Percentiles rank a stretch among this genome's conserved stretches.
Conservation (phyloP, 2,888 invertebrate genomes). For the Ligdia adustata region DNA sequence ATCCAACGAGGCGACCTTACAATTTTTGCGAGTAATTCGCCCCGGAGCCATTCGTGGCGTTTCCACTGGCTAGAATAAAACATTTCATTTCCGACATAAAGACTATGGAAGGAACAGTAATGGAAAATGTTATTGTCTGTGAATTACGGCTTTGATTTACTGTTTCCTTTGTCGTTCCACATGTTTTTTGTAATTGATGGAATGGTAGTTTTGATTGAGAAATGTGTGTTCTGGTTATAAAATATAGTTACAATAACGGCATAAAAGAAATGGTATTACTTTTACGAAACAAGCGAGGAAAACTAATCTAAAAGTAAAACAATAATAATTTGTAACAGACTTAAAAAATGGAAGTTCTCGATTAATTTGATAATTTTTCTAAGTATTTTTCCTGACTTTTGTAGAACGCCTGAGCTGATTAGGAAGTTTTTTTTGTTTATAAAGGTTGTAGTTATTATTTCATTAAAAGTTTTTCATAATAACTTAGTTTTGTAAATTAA, state of each 20-base stretch:
- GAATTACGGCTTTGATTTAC: conserved; percentile 24
- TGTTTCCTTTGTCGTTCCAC: conserved; percentile 10
- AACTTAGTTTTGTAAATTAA: too few relatives aligned
- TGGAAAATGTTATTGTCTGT: conserved; percentile 29
- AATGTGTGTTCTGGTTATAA: conserved; percentile 8
- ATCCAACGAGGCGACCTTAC: conserved; percentile 60
- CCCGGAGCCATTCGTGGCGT: conserved; percentile 67
- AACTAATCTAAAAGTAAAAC: too few relatives aligned
- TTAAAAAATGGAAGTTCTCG: too few relatives aligned
- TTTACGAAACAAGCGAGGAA: too few relatives aligned
- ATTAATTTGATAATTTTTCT: too few relatives aligned
- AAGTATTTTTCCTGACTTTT: too few relatives aligned
- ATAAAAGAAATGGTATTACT: not conserved
- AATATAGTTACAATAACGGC: conserved; percentile 4
- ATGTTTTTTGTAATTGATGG: conserved; percentile 13
- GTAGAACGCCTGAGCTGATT: too few relatives aligned
- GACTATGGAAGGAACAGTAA: conserved; percentile 52
- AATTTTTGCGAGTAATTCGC: conserved; percentile 73
- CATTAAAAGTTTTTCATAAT: too few relatives aligned
- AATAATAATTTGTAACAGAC: too few relatives aligned
- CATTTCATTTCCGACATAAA: conserved; percentile 61
- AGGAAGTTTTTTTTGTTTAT: too few relatives aligned
- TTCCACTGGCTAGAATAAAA: conserved; percentile 76
- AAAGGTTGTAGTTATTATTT: too few relatives aligned
- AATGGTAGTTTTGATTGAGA: conserved; percentile 7